Base-by-base conservation (phyloP, 2,888 invertebrate species). In the Coecobrya sp. region DNA sequence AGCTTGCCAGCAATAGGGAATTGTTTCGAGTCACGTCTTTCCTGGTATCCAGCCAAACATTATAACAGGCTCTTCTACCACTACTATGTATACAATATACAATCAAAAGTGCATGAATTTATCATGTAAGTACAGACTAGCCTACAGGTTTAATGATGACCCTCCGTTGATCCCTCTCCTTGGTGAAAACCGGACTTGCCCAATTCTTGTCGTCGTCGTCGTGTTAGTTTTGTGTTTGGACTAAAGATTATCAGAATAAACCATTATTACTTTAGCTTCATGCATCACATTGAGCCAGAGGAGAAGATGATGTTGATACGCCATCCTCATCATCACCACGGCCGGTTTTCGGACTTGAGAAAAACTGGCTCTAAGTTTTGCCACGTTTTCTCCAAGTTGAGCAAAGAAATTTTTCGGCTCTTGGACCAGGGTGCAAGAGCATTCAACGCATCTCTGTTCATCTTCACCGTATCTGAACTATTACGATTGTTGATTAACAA, bases 111-210 rank as follows among this genome's bases (percentile, higher is more conserved):
- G 84, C 70, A 73, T 84, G 84, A 82, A 89, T 84, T 84, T 70
- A 73, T 84, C 84, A 70, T 82, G 59, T 59, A 68, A 19, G 36
- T 79, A 68, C 89, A 89, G 82, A 85, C 90, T 90, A 62, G 90
- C 90, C 90, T 76, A 90, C 62, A 85, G 90, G 62, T 55, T 76
- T 76, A 76, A 90, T 85, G 65, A 90, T 85, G 90, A 85, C 90
- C 85, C 90, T 90, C 10, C 0, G 90, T 62, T 85, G 62, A 90
- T 90, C 89, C 85, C 59, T 70, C 22, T 76, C 70, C 22, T 19
- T 79, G 62, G 70, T 89, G 36, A 85, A 90, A 90, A 90, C 90
- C 76, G 85, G 90, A 85, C 90, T 90, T 85, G 90, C 90, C 76
- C 90, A 90, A 85, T 85, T 85, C 90, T 90, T 73, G 90, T 85